Conservation (phyloP, 2,888 invertebrate genomes). For the Cephus pulcher region DNA sequence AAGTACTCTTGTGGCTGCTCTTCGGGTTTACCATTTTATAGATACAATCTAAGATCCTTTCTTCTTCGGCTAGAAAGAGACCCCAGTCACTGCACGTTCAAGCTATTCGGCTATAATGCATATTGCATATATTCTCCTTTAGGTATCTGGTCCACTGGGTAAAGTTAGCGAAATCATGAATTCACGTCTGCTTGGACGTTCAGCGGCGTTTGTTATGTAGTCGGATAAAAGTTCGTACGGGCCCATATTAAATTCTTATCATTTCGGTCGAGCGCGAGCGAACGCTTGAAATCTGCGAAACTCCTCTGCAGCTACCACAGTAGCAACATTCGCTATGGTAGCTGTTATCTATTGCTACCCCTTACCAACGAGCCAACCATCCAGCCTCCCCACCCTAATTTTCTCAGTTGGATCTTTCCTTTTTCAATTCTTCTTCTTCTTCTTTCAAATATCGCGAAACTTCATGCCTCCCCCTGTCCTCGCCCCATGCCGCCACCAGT, state of each 20-base stretch:
- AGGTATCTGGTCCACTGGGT: too few species aligned
- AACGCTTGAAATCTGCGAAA: slow-evolving; percentile 25
- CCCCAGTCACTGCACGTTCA: too few species aligned
- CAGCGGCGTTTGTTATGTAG: too few species aligned
- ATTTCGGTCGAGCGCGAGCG: slow-evolving; percentile 33
- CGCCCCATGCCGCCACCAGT: slow-evolving; percentile 11
- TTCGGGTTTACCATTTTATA: too few species aligned
- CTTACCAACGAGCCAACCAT: neutral
- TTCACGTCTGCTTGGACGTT: too few species aligned
- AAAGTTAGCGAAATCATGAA: too few species aligned
- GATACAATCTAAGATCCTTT: too few species aligned
- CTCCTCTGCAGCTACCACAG: neutral
- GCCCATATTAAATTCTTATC: slow-evolving; percentile 50
- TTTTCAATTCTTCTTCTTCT: slow-evolving; percentile 25
- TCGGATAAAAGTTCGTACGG: slow-evolving; percentile 6
- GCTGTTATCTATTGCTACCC: slow-evolving; percentile 9
- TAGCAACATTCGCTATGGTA: slow-evolving; percentile 21
- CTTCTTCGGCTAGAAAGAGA: too few species aligned
- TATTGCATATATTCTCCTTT: too few species aligned
- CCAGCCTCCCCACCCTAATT: too few species aligned
- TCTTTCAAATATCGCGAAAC: slow-evolving; percentile 51
- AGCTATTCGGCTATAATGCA: too few species aligned
- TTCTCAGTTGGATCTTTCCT: neutral
- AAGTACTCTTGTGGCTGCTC: too few species aligned
- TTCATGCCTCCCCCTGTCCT: slow-evolving; percentile 31